Conservation (phyloP, 2,888 invertebrate species). For the Rhingia rostrata region DNA sequence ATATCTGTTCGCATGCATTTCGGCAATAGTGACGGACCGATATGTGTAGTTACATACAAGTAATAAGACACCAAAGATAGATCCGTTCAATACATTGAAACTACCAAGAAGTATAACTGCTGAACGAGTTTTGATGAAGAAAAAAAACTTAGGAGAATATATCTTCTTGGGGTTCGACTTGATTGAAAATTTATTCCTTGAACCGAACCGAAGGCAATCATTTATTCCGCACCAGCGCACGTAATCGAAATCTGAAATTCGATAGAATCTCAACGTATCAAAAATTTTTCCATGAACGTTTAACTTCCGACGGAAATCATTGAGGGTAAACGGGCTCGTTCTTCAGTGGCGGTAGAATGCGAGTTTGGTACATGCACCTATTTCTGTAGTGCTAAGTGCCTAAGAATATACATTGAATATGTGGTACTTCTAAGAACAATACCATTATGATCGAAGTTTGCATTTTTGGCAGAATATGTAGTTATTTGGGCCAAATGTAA, state of each 20-base stretch:
- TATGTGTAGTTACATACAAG: constrained; percentile 20
- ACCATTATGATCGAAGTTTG: no score
- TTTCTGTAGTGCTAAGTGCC: constrained; percentile 40
- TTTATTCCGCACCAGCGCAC: constrained; percentile 70
- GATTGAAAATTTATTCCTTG: constrained; percentile 74
- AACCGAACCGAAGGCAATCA: constrained; percentile 73
- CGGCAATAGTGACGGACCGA: constrained; percentile 62
- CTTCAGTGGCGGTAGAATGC: constrained; percentile 28
- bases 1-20: constrained; percentile 62
- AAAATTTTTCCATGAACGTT: constrained; percentile 52
- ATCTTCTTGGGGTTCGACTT: constrained; percentile 66
- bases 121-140: constrained; percentile 57
- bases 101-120: constrained; percentile 5
- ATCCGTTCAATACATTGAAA: constrained; percentile 51
- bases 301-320: constrained; percentile 65
- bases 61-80: constrained; percentile 58
- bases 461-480: no score
- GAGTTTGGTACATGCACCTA: constrained; percentile 22
- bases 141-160: constrained; percentile 50
- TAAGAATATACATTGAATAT: constrained; percentile 3
- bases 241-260: constrained; percentile 74
- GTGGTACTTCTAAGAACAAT: no score
- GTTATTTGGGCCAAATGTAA: no score
- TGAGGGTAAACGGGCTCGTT: constrained; percentile 53
- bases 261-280: constrained; percentile 65